These are phyloP conservation scores for Harpalus rubripes DNA, from an alignment of 2,888 invertebrate genomes.

Conservation along the genomic window DNA sequence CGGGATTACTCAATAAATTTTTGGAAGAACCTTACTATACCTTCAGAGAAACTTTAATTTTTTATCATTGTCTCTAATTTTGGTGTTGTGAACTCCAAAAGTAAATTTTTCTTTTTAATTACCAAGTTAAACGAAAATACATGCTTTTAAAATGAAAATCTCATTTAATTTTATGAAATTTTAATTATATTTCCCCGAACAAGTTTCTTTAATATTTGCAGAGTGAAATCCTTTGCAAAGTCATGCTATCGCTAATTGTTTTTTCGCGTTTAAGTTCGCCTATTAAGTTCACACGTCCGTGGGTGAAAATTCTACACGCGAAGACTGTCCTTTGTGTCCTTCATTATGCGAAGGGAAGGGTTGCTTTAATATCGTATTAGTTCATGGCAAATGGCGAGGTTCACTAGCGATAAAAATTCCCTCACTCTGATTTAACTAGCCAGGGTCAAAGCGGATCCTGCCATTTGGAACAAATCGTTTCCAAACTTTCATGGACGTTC, in stretches of 20 bases:
- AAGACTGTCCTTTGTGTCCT: constrained; percentile 12
- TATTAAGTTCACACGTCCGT: constrained; percentile 22
- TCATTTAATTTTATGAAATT: constrained; percentile 42
- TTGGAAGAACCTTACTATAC: background rate
- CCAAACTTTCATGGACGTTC: background rate
- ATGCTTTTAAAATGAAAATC: constrained; percentile 23
- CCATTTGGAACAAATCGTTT: constrained; percentile 4
- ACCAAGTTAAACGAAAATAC: constrained; percentile 20
- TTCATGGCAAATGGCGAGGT: background rate
- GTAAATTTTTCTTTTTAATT: constrained; percentile 43
- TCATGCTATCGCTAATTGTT: constrained; percentile 24
- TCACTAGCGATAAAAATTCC: constrained; percentile 6
- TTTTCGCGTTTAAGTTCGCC: constrained; percentile 21
- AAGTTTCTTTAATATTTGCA: constrained; percentile 50
- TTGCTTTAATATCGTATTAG: constrained; percentile 17
- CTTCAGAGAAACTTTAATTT: background rate
- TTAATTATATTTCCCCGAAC: constrained; percentile 43
- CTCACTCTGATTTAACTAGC: background rate
- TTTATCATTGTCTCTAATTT: constrained; percentile 27
- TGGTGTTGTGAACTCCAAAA: background rate
- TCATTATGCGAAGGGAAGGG: constrained; percentile 5
- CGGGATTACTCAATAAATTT: constrained; percentile 25
- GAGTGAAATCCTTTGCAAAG: constrained; percentile 3
- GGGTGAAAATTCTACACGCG: constrained; percentile 24
- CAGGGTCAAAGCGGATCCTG: constrained; percentile 11